Evolutionary conservation across 2,797 vertebrate species (phyloP).

Genomic region (Semotilus atromaculatus): DNA sequence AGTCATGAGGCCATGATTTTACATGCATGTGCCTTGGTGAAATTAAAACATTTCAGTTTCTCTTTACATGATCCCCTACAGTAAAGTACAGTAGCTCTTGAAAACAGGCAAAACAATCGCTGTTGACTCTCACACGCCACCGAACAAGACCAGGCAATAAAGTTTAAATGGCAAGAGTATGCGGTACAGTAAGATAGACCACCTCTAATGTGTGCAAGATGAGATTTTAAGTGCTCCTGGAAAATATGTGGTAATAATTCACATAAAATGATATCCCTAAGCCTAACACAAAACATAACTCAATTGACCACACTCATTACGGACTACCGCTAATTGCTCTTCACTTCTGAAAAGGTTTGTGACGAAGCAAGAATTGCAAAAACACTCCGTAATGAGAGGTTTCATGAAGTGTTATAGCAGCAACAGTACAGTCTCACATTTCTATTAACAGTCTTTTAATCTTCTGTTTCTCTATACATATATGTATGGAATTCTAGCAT

Average conservation of each 20-base stretch:
- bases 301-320: constrained; percentile 67
- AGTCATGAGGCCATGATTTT: background rate
- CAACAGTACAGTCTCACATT: constrained; percentile 26
- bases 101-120: constrained; percentile 13
- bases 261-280: constrained; percentile 70
- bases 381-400: constrained; percentile 55
- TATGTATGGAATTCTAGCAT: background rate
- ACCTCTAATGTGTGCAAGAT: constrained; percentile 61
- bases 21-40: constrained; percentile 9
- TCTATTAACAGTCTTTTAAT: constrained; percentile 43
- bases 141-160: constrained; percentile 62
- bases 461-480: background rate
- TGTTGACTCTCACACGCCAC: constrained; percentile 37
- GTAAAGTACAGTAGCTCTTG: constrained; percentile 8
- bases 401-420: constrained; percentile 42
- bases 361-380: constrained; percentile 48
- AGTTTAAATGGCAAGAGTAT: constrained; percentile 51
- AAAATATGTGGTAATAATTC: constrained; percentile 69
- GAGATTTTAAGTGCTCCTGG: constrained; percentile 63
- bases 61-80: constrained; percentile 1
- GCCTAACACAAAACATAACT: constrained; percentile 63
- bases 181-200: constrained; percentile 50
- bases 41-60: background rate
- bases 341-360: constrained; percentile 52
- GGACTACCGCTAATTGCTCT: constrained; percentile 64